Evolutionary conservation across 2,888 invertebrate species (phyloP), one percentile per base, ranked within the genome.

Genomic region (Listrodromus nycthemerus): DNA sequence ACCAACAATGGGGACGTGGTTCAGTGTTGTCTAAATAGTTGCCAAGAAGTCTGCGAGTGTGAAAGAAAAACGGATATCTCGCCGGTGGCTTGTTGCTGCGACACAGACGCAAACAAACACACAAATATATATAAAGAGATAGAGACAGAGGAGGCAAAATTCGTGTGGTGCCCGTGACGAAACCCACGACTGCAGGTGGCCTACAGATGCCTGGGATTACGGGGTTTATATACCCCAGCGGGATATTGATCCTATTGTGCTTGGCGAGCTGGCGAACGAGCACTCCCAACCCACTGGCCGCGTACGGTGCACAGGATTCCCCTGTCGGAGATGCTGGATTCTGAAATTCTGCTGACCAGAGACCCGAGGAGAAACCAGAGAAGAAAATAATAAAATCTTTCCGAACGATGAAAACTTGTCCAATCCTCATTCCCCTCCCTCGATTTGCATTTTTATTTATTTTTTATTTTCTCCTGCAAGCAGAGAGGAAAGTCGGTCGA

Each of bases 191-290:
- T 93, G 93, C 93, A 93, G 93, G 93, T 93, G 93, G 93, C 90
- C 92, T 88, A 92, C 93, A 92, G 93, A 93, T 92, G 92, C 92
- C 88, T 86, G 87, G 92, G 92, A 92, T 92, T 92, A 93, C 86
- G 89, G 92, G 91, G 92, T 92, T 92, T 92, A 92, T 92, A 92
- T 92, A 91, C 92, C 92, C 91, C 91, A 91, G 91, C 92, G 92
- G 93, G 93, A 92, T 93, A 93, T 93, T 91, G 93, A 93, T 92
- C 93, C 93, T 89, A 92, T 92, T 93, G 93, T 93, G 88, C 88
- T 87, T 87, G 27, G 85, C 84, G 86, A 85, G 84, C 73, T 70
- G 84, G 78, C 80, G 80, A 85, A 80, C 84, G 81, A 80, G 70
- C 50, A 84, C 83, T 73, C 82, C 84, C 83, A 82, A 73, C 76